Conservation (phyloP, 2,888 invertebrate species). For the Callosobruchus maculatus region DNA sequence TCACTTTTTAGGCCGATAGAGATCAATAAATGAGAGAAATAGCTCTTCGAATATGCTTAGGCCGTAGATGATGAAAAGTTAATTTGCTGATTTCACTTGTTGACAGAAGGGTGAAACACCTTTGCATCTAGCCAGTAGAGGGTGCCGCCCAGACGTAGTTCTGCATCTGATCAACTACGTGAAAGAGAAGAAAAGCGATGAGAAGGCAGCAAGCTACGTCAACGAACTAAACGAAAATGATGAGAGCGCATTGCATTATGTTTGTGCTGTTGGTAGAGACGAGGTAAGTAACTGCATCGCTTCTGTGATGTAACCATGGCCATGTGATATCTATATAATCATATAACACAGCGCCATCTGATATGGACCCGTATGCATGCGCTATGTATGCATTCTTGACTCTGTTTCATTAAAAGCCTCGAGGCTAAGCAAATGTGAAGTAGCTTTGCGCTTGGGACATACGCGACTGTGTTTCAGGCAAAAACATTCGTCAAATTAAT, state of each 20-base stretch:
- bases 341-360: no score
- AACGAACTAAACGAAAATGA: conserved; percentile 89
- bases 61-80: not conserved
- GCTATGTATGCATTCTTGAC: no score
- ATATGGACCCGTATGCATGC: no score
- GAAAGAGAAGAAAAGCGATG: conserved; percentile 69
- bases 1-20: no score
- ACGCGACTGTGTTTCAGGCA: no score
- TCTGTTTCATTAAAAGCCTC: no score
- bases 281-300: conserved; percentile 48
- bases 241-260: conserved; percentile 91
- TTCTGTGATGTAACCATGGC: no score
- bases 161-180: conserved; percentile 81
- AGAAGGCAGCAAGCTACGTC: conserved; percentile 78
- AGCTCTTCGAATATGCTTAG: not conserved
- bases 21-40: no score
- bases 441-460: no score
- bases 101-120: conserved; percentile 89
- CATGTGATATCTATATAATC: no score
- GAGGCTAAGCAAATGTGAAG: no score
- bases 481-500: no score
- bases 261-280: conserved; percentile 82
- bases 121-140: conserved; percentile 88
- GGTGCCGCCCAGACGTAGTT: conserved; percentile 82
- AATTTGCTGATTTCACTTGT: conserved; percentile 5